A percentile compares a stretch with the other conserved stretches of the same genome.
These are phyloP conservation scores for Trinectes maculatus DNA, from an alignment of 2,113 vertebrate species.

Conservation along the genomic window DNA sequence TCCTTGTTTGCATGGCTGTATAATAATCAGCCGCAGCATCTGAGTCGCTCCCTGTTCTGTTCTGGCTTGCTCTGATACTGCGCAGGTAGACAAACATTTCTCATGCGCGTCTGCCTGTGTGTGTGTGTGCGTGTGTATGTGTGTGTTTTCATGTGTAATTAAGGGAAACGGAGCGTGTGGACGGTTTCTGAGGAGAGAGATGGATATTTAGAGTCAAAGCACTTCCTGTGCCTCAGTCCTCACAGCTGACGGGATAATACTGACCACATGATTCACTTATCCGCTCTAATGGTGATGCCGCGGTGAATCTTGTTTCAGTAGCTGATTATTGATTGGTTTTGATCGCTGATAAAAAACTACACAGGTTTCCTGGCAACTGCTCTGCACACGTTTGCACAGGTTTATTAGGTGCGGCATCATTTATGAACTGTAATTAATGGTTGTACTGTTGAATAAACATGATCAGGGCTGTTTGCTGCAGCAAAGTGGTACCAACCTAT, in stretches of 20 bases:
- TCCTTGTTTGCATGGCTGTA: conserved; percentile 47
- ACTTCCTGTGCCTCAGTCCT: conserved; percentile 36
- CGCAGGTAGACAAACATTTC: conserved; percentile 63
- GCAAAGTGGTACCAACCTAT: not conserved
- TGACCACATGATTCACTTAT: conserved; percentile 57
- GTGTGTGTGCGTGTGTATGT: conserved; percentile 5
- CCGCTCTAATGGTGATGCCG: conserved; percentile 11
- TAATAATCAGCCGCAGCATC: conserved; percentile 66
- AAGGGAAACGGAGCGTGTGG: conserved; percentile 9
- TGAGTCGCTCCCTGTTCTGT: conserved; percentile 62
- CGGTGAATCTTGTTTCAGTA: too few relatives aligned
- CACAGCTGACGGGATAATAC: conserved; percentile 60
- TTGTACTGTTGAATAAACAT: too few relatives aligned
- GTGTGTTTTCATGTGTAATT: conserved; percentile 34
- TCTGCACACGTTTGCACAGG: too few relatives aligned
- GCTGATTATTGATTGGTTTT: too few relatives aligned
- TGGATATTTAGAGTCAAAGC: conserved; percentile 35
- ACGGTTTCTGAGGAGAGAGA: conserved; percentile 27
- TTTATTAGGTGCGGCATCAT: too few relatives aligned
- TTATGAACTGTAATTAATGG: not conserved
- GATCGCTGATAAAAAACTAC: too few relatives aligned
- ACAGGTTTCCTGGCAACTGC: too few relatives aligned
- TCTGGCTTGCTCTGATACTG: conserved; percentile 68
- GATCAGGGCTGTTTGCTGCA: too few relatives aligned
- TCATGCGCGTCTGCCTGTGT: conserved; percentile 43